Base-by-base conservation (phyloP, 1,140 invertebrate species). In the Babylonia areolata region DNA sequence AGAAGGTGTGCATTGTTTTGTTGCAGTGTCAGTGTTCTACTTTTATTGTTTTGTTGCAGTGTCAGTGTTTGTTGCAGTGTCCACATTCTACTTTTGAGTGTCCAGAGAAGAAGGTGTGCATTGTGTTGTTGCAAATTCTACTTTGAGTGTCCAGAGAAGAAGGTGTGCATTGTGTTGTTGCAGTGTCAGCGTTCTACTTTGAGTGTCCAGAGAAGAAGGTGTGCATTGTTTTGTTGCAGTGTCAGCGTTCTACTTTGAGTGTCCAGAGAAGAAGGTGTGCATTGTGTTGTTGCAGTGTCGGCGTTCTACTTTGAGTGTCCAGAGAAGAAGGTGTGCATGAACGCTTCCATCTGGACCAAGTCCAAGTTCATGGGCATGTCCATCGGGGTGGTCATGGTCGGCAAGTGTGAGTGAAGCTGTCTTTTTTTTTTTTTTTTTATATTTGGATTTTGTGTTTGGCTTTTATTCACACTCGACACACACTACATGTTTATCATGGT, bases 11-110 rank as follows among this genome's bases (percentile, higher is more conserved):
- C 20, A 51, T 20, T 51, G 46, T 51, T 51, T 6, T 51, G 46
- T 51, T 20, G 46, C 46, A 51, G 46, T 51, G 46, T 51, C 46
- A 11, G 46, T 20, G 9, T 51, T 51, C 46, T 51, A 51, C 46
- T 51, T 51, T 51, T 9, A 71, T 6, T 71, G 69, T 9, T 28
- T 9, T 6, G 33, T 71, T 9, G 69, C 9, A n/a, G 28, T n/a
- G 69, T 9, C 9, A 71, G 28, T 71, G 9, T 12, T 9, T 71
- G 69, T 71, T 28, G 23, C 87, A 97, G 97, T 99, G 90, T 99
- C 98, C 90, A 98, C 98, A 23, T 99, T 99, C 95, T 99, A 99
- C 95, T 98, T n/a, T 98, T 79, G 98, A 99, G 94, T 97, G 98
- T 95, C 96, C 96, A 86, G 96, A 96, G 87, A 98, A 98, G 94